Base-by-base conservation (phyloP, 2,113 vertebrate species). In the Barbus barbus region DNA sequence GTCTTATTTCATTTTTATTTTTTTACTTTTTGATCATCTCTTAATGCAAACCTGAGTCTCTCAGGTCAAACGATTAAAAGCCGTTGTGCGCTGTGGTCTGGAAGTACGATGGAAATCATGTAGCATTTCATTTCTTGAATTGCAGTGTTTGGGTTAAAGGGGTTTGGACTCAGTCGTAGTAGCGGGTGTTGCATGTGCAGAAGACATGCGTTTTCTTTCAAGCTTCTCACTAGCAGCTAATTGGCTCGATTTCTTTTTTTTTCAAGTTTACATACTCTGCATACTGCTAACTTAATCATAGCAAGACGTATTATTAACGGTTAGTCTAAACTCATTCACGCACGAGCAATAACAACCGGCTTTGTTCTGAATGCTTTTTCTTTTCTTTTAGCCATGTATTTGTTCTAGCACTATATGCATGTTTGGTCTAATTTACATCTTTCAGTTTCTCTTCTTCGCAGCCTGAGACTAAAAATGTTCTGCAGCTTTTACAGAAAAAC, bases 391-490 rank as follows among this genome's bases (percentile, higher is more conserved):
- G 22, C 33, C 63, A 6, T 58, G 58, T 78, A 60, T 3, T 63
- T 78, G 38, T 58, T 65, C 48, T 77, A 84, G 83, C 83, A 85
- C 79, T 87, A 78, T 82, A 72, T 38, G 31, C 2, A 28, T 22
- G 5, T 31, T 28, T 61, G 9, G 4, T 8, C 31, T 63, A 31
- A 8, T 69, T 11, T 38, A 8, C 22, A 58, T 58, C 9, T 69
- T 38, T 22, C 16, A 14, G 4, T 65, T 28, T 31, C 9, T 78
- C 22, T 48, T 46, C 72, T 77, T 20, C 14, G 74, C 74, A 77
- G 75, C 20, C 22, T 78, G 51, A 38, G 28, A 78, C 24, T 78
- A 78, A 78, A 76, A 38, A n/a, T 67, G 38, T 41, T 41, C 38
- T 11, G 28, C 48, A n/a, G 44, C 26, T 53, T 76, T 76, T 76